Base-by-base conservation (phyloP, 2,888 invertebrate genomes). In the Lycaena phlaeas region DNA sequence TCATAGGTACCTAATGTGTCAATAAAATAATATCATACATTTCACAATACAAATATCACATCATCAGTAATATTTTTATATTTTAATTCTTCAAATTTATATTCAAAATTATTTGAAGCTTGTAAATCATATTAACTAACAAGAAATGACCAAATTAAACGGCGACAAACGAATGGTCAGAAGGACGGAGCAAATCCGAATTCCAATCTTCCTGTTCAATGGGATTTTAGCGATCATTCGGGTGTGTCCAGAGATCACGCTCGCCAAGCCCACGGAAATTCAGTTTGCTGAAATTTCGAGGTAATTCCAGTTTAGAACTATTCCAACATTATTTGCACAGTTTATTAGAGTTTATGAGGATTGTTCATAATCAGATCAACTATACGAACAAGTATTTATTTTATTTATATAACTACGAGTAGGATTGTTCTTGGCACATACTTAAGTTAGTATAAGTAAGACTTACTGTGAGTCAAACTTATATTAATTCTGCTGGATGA, bases 201-300 rank as follows among this genome's bases (percentile, higher is more conserved):
- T 59, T 64, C 55, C 61, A 63, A 65, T 65, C 57, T 56, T 51
- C 48, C 40, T 47, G 50, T 50, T 58, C 56, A 63, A 64, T 60
- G 49, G 53, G 51, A 54, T 57, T 44, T 18, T 40, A 37, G 34
- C 30, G 40, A 36, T 44, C 31, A 43, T 39, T 31, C 27, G 43
- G 22, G 29, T 40, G 31, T 31, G 38, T 10, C 36, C 28, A 27
- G 42, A 42, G 26, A 38, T 42, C 43, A 45, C 37, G 38, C 37
- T 44, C 17, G 29, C 30, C 11, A 38, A 30, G 28, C 38, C 26
- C 34, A 14, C 15, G 7, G 6, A 12, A 3, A 28, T 28, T 5
- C 9, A 22, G 7, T 22, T 22, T 9, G 22, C 2, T 22, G 22
- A 22, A 22, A 22, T 22, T 22, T 2, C 22, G 3, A 22, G 6